Evolutionary conservation across 2,888 invertebrate species (phyloP).

Genomic region (Dugesia japonica): DNA sequence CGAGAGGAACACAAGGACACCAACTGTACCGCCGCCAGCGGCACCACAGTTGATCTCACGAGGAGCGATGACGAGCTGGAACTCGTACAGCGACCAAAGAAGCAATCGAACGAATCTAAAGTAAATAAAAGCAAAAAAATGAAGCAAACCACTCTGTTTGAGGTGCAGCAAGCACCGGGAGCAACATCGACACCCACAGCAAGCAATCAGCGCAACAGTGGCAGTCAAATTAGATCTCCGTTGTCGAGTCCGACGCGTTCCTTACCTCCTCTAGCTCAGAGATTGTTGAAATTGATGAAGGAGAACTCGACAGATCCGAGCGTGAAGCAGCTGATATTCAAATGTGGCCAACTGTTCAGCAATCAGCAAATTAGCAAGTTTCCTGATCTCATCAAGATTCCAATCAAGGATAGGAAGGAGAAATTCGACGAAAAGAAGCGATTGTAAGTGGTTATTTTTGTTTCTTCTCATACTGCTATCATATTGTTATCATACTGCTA

Average conservation of each 20-base stretch:
- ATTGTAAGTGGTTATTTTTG: background rate
- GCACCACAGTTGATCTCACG: background rate
- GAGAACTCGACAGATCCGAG: background rate
- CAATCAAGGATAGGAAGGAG: background rate
- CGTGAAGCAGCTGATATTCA: background rate
- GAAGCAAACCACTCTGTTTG: conserved; percentile 44
- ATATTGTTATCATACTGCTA: too few relatives aligned
- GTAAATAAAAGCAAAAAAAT: conserved; percentile 34
- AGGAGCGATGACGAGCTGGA: background rate
- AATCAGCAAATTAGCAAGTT: background rate
- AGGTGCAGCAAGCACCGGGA: conserved; percentile 36
- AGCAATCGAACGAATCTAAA: background rate
- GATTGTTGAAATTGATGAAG: background rate
- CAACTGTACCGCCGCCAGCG: background rate
- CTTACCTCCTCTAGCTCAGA: background rate
- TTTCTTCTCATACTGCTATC: too few relatives aligned
- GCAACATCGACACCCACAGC: background rate
- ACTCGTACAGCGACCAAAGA: too few relatives aligned
- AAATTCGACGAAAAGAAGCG: conserved; percentile 8
- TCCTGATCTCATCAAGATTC: background rate
- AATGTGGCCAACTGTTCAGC: background rate
- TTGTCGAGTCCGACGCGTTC: background rate
- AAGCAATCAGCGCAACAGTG: background rate
- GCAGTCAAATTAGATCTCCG: background rate
- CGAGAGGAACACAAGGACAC: background rate